These are phyloP conservation scores for Eucriotettix oculatus DNA, from an alignment of 2,888 invertebrate species.

Conservation along the genomic window DNA sequence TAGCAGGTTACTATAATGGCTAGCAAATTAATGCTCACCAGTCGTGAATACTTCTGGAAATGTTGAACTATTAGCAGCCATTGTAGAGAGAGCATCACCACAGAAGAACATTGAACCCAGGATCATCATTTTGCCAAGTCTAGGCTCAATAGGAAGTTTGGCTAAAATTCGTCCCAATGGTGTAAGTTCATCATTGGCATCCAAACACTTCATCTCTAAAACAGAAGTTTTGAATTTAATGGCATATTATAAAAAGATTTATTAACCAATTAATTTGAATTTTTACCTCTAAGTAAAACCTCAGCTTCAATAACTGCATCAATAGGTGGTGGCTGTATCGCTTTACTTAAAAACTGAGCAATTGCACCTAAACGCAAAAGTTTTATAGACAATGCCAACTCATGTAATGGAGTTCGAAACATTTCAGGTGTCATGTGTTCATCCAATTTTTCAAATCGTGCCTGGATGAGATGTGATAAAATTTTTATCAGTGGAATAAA, in stretches of 20 bases:
- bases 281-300: conserved; percentile 40
- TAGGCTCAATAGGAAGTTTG: conserved; percentile 86
- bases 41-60: conserved; percentile 87
- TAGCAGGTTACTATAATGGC: conserved; percentile 14
- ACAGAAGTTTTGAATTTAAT: too few species aligned
- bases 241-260: not conserved
- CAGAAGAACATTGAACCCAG: conserved; percentile 80
- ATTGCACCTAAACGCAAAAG: conserved; percentile 79
- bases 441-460: conserved; percentile 55
- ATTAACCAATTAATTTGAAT: not conserved
- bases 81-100: conserved; percentile 80
- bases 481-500: not conserved
- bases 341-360: conserved; percentile 87
- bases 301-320: conserved; percentile 98
- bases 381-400: conserved; percentile 81
- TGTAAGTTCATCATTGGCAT: conserved; percentile 72
- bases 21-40: conserved; percentile 31
- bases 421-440: conserved; percentile 94
- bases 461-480: conserved; percentile 20
- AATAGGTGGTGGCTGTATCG: conserved; percentile 89
- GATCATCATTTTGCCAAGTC: conserved; percentile 93
- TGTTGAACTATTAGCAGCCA: conserved; percentile 90
- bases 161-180: conserved; percentile 87
- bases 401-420: conserved; percentile 92
- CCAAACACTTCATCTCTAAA: conserved; percentile 81